Conservation (phyloP, 2,113 vertebrate genomes). For the Lamprologus callipterus region DNA sequence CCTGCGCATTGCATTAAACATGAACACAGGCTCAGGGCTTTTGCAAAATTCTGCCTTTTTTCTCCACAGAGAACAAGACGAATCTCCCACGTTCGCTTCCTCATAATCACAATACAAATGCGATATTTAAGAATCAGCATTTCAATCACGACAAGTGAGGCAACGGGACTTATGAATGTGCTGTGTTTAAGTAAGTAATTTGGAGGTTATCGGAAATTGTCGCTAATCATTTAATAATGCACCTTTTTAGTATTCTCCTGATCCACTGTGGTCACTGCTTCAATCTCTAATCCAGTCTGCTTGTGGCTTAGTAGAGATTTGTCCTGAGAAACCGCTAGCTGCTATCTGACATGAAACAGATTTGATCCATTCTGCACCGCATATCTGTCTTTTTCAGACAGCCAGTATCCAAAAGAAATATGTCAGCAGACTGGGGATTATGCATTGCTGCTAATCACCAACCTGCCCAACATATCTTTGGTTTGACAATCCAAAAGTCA, state of each 20-base stretch:
- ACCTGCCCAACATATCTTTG: slow-evolving; percentile 32
- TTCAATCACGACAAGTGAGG: neutral
- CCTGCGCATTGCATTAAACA: slow-evolving; percentile 33
- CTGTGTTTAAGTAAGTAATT: neutral
- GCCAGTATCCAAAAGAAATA: slow-evolving; percentile 46
- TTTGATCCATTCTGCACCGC: slow-evolving; percentile 46
- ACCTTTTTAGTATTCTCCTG: neutral
- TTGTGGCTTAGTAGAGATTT: slow-evolving; percentile 45
- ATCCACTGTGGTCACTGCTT: neutral
- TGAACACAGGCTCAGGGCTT: neutral
- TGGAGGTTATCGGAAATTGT: slow-evolving; percentile 21
- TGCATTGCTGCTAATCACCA: slow-evolving; percentile 39
- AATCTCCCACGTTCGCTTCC: neutral
- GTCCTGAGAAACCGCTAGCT: slow-evolving; percentile 3
- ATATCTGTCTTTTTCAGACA: slow-evolving; percentile 55
- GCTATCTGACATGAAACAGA: slow-evolving; percentile 57
- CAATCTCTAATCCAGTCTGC: slow-evolving; percentile 46
- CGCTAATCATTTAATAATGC: slow-evolving; percentile 1
- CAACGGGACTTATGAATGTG: neutral
- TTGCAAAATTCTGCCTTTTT: neutral
- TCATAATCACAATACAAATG: neutral
- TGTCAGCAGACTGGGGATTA: slow-evolving; percentile 60
- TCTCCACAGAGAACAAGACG: neutral
- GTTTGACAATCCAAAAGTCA: slow-evolving; percentile 6
- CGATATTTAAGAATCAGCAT: neutral